Percentiles rank a stretch among this genome's conserved stretches.
These are phyloP conservation scores for Ellobius talpinus DNA, from an alignment of 2,113 vertebrate genomes.

Conservation along the genomic window DNA sequence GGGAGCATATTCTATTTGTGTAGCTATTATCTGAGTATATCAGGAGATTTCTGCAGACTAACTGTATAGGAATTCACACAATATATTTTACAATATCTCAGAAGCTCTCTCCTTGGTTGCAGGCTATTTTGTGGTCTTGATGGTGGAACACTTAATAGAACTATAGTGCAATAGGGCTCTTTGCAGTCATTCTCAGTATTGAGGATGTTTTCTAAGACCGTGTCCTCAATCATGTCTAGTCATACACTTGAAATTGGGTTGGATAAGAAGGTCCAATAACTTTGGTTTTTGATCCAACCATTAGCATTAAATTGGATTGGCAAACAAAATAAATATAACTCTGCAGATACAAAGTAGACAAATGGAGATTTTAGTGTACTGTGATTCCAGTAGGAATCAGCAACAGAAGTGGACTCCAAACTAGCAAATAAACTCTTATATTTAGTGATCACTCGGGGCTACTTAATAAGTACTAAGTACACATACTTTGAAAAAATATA, in stretches of 20 bases:
- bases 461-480: not conserved
- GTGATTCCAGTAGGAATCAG: not conserved
- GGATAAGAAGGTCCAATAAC: not conserved
- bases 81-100: not conserved
- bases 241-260: not conserved
- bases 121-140: not conserved
- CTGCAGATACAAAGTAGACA: not conserved
- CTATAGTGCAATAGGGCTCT: not conserved
- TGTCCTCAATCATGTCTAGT: not conserved
- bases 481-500: not conserved
- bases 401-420: not conserved
- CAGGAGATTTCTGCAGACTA: not conserved
- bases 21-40: too few species aligned
- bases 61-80: not conserved
- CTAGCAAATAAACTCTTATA: not conserved
- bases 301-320: slow-evolving; percentile 6
- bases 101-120: not conserved
- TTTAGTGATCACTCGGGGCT: not conserved
- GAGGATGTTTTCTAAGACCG: not conserved
- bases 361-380: not conserved
- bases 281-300: not conserved
- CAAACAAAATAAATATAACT: not conserved
- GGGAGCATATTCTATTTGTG: not conserved
- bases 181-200: not conserved
- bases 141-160: not conserved